Evolutionary conservation across 2,113 vertebrate genomes (phyloP), one percentile per base, ranked within the genome.

Genomic region (Podarcis raffonei): DNA sequence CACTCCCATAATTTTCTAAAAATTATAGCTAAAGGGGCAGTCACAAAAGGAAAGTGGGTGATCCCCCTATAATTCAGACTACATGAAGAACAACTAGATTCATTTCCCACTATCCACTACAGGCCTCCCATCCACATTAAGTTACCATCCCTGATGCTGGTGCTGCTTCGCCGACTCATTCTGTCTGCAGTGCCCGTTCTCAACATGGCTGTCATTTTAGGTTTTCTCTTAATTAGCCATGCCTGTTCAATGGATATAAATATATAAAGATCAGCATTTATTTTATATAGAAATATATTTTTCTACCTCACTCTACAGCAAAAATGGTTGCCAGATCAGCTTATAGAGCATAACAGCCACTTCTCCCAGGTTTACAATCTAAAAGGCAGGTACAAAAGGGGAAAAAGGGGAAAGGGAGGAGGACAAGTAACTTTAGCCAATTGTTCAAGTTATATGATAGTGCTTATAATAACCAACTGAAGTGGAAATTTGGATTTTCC

Each of bases 101-200:
- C 30, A 72, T 18, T 59, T 74, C 69, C 72, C 35, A 30, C 0
- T 30, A 68, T n/a, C 13, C 35, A 42, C 6, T 85, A 15, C 8
- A 30, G 74, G 42, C 8, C 16, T 59, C 37, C 68, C 35, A 25
- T 11, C 3, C 32, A 53, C 12, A 35, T 15, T 42, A 16, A 59
- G 5, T 87, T 90, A 90, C 89, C 89, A 32, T 90, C 89, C 35
- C 80, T 77, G 72, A 90, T 39, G 80, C 89, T 87, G 72, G 72
- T 83, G 80, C 62, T 90, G 89, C 89, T 90, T 59, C 85, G 84
- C 32, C 89, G 80, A 65, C 65, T 71, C 71, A 59, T 89, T 76
- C 87, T 83, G 30, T 89, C 87, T 57, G 87, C 37, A 13, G 72
- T 84, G 39, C 30, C 32, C 27, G 71, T 68, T 35, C 81, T 83